phyloP scores from a whole-genome alignment of 2,888 invertebrate species.

The Oscheius myriophilus region DNA sequence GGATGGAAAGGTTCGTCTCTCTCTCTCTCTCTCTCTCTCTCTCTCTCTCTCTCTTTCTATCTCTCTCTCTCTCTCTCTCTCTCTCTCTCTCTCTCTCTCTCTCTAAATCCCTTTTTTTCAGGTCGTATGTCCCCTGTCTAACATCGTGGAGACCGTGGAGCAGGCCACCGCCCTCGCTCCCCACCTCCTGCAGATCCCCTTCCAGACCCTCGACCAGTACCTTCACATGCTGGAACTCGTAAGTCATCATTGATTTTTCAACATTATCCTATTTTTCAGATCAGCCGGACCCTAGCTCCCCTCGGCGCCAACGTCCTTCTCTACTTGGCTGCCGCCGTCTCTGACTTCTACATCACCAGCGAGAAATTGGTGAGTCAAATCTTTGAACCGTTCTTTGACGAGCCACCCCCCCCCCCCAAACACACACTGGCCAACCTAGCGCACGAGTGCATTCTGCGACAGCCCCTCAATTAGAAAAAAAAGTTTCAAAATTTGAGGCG shows the following conservation, averaged over 20 bases:
- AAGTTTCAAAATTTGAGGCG: too few relatives aligned
- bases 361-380: slow-evolving; percentile 81
- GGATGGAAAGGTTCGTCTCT: slow-evolving; percentile 33
- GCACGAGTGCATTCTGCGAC: too few relatives aligned
- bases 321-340: slow-evolving; percentile 97
- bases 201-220: slow-evolving; percentile 63
- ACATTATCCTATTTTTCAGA: slow-evolving; percentile 11
- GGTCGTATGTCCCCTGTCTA: slow-evolving; percentile 37
- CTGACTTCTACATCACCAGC: slow-evolving; percentile 96
- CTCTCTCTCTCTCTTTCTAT: background rate
- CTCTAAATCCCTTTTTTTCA: slow-evolving; percentile 9
- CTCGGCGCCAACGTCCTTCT: slow-evolving; percentile 78
- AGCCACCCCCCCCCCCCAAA: too few relatives aligned
- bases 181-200: slow-evolving; percentile 52
- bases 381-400: too few relatives aligned
- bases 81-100: too few relatives aligned
- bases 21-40: background rate
- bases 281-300: slow-evolving; percentile 42
- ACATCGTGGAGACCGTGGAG: slow-evolving; percentile 34
- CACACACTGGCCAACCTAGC: too few relatives aligned
- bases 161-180: slow-evolving; percentile 40
- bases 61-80: background rate
- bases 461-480: too few relatives aligned
- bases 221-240: slow-evolving; percentile 55
- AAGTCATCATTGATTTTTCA: background rate